Percentiles rank a stretch among this genome's conserved stretches.
phyloP scores from a whole-genome alignment of 2,797 vertebrate species.

The Pyrocephalus nanus region DNA sequence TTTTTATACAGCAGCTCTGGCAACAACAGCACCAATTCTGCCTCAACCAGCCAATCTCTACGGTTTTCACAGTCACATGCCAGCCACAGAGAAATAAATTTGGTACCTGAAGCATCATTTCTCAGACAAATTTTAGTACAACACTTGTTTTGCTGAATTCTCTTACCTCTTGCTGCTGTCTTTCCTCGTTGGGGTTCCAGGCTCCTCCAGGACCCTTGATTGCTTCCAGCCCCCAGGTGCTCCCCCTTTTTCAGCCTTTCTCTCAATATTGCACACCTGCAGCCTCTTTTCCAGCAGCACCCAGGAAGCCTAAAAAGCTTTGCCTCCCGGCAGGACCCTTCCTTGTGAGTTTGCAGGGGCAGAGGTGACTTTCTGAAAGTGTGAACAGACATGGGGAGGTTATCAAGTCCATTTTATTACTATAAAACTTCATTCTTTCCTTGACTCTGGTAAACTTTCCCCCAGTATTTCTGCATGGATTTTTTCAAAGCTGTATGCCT shows the following conservation, averaged over 20 bases:
- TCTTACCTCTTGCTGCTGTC: not conserved
- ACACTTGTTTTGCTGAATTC: not conserved
- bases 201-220: not conserved
- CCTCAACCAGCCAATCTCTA: not conserved
- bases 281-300: not conserved
- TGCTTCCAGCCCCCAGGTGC: accelerated
- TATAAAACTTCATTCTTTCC: not conserved
- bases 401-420: not conserved
- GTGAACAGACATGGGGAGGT: not conserved
- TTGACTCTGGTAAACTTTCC: not conserved
- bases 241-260: not conserved
- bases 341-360: not conserved
- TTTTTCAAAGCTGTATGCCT: not conserved
- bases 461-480: not conserved
- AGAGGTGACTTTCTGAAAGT: not conserved
- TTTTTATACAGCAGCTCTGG: not conserved
- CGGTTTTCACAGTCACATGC: not conserved
- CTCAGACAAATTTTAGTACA: not conserved
- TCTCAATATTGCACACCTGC: not conserved
- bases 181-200: not conserved
- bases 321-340: not conserved
- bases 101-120: not conserved
- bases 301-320: not conserved
- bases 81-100: not conserved
- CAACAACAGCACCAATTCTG: not conserved